phyloP scores from a whole-genome alignment of 2,797 vertebrate genomes.

The Siniperca obscura region DNA sequence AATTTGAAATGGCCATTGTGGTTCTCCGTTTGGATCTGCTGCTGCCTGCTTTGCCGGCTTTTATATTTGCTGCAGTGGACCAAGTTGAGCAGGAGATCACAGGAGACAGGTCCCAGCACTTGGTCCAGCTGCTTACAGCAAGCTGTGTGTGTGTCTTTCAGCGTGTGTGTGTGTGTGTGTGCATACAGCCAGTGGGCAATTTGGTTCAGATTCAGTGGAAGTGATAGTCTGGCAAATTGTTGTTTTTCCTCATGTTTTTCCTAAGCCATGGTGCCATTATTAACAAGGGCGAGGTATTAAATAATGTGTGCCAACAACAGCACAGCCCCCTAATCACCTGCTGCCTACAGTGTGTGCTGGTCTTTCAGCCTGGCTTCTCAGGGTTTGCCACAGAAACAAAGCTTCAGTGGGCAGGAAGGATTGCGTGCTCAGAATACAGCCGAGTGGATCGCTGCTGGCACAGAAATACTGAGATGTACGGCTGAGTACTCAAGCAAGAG shows the following conservation, averaged over 20 bases:
- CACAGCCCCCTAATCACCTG: constrained; percentile 15
- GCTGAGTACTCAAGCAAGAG: constrained; percentile 12
- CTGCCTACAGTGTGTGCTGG: constrained; percentile 28
- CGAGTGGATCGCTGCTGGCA: constrained; percentile 17
- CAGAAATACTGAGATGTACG: neutral
- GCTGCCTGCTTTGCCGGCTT: constrained; percentile 17
- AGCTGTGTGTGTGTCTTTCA: constrained; percentile 9
- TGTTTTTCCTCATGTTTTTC: constrained; percentile 43
- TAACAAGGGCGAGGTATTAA: constrained; percentile 37
- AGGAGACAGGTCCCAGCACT: constrained; percentile 19
- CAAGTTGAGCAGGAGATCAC: constrained; percentile 21
- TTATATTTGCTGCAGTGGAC: constrained; percentile 15
- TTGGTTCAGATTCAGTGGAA: constrained; percentile 46
- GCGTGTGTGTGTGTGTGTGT: constrained; percentile 1
- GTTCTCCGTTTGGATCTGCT: constrained; percentile 6
- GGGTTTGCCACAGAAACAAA: constrained; percentile 19
- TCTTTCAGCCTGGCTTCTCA: constrained; percentile 12
- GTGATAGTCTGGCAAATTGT: constrained; percentile 30
- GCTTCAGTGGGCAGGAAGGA: constrained; percentile 26
- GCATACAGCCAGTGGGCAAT: constrained; percentile 12
- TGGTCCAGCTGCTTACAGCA: constrained; percentile 25
- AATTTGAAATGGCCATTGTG: constrained; percentile 10
- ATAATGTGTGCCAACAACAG: constrained; percentile 40
- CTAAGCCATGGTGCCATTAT: constrained; percentile 20
- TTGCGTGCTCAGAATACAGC: constrained; percentile 49